Evolutionary conservation across 1,140 invertebrate genomes (phyloP).

Genomic region (Euborellia annulipes): DNA sequence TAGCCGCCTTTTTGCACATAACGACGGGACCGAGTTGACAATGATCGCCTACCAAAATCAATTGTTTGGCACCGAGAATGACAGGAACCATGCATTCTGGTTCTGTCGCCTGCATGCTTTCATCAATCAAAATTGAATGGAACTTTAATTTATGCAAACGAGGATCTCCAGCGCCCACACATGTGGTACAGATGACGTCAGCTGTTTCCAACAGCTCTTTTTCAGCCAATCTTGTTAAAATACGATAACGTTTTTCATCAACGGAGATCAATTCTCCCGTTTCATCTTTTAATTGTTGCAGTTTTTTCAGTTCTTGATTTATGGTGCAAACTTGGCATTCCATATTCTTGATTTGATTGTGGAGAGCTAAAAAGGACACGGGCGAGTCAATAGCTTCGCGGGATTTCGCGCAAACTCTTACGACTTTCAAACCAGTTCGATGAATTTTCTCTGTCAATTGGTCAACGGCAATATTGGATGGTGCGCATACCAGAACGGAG

Average conservation of each 20-base stretch:
- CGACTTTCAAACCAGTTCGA: slow-evolving; percentile 90
- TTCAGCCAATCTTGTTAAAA: slow-evolving; percentile 82
- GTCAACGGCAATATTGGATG: slow-evolving; percentile 98
- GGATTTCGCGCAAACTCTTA: slow-evolving; percentile 93
- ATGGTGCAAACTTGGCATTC: no score
- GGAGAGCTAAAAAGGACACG: slow-evolving; percentile 90
- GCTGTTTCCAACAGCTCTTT: slow-evolving; percentile 85
- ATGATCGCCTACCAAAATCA: slow-evolving; percentile 96
- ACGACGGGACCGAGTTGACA: slow-evolving; percentile 97
- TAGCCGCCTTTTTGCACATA: slow-evolving; percentile 98
- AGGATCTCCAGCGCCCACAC: slow-evolving; percentile 95
- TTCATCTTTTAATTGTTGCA: slow-evolving; percentile 94
- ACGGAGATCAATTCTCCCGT: slow-evolving; percentile 85
- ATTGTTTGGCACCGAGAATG: slow-evolving; percentile 84
- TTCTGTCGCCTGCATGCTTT: slow-evolving; percentile 92
- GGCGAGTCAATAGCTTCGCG: slow-evolving; percentile 96
- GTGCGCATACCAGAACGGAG: slow-evolving; percentile 94
- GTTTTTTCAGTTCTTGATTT: slow-evolving; percentile 83
- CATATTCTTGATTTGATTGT: slow-evolving; percentile 93
- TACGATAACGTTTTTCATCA: slow-evolving; percentile 89
- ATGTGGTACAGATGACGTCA: slow-evolving; percentile 98
- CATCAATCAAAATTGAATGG: slow-evolving; percentile 94
- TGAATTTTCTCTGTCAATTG: slow-evolving; percentile 99
- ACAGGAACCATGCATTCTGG: slow-evolving; percentile 98
- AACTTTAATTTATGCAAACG: slow-evolving; percentile 83